Evolutionary conservation across 1,140 invertebrate genomes (phyloP), one percentile per base, ranked within the genome.

Genomic region (Sitophilus oryzae): DNA sequence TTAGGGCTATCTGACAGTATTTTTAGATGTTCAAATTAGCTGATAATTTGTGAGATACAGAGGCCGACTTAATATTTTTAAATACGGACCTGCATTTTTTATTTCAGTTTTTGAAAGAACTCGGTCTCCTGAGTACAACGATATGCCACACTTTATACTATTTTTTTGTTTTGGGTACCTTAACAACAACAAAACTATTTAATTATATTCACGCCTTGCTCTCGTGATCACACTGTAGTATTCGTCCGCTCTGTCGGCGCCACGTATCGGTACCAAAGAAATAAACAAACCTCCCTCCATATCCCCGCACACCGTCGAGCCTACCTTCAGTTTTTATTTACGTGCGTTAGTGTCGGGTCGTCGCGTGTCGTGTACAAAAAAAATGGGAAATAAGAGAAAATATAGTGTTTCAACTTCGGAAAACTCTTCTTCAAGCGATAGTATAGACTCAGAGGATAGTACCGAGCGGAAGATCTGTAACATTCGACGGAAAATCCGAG

Each of bases 201-300:
- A n/a, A n/a, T n/a, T n/a, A n/a, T n/a, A n/a, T n/a, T 40, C 5
- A 40, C 37, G 37, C 37, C 37, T 40, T 40, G 37, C 37, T 40
- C 37, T 40, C 37, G 16, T 40, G 37, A 40, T 40, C 37, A 40
- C 37, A 15, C 15, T 15, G 5, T 11, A 15, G n/a, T n/a, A n/a
- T n/a, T n/a, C n/a, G n/a, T n/a, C n/a, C n/a, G n/a, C n/a, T n/a
- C n/a, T n/a, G n/a, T 11, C 37, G 37, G 37, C 37, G 15, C 16
- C 37, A 40, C 37, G 37, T 40, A n/a, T 11, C 14, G 10, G 16
- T 40, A 40, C 37, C 37, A 40, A 40, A 40, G 37, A 9, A 40
- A 40, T 11, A 40, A 11, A 9, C 5, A 40, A 11, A 40, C 14
- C 15, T 16, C 9, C 37, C 14, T 15, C 37, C 16, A 5, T 9